phyloP scores from a whole-genome alignment of 2,797 vertebrate genomes.

The Spizella passerina region DNA sequence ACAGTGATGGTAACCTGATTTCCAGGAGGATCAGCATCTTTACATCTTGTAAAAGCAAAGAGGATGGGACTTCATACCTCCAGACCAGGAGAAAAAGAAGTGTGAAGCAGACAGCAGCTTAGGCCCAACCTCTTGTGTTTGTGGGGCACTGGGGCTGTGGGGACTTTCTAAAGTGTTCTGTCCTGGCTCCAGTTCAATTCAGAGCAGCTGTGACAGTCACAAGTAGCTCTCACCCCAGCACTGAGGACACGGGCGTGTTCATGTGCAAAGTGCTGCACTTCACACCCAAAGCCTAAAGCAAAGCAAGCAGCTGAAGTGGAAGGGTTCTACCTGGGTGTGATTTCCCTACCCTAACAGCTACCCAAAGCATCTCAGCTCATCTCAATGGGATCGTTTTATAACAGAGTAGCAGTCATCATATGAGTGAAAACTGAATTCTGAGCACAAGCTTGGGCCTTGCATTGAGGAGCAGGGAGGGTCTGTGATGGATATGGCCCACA shows the following conservation, averaged over 20 bases:
- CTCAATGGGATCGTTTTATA: not conserved
- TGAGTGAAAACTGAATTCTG: not conserved
- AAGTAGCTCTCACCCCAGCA: not conserved
- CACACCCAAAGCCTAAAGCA: not conserved
- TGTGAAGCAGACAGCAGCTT: not conserved
- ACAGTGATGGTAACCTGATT: not conserved
- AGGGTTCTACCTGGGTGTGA: not conserved
- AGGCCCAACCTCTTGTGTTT: not conserved
- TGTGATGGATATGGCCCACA: rapidly evolving
- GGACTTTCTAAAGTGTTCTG: not conserved
- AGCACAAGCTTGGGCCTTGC: not conserved
- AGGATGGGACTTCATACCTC: not conserved
- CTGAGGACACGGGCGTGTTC: rapidly evolving
- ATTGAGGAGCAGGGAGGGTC: not conserved
- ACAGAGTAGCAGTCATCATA: not conserved
- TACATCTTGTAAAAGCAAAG: not conserved
- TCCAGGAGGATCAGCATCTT: not conserved
- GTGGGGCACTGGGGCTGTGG: not conserved
- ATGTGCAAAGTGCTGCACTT: not conserved
- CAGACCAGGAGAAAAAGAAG: not conserved
- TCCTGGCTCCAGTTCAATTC: not conserved
- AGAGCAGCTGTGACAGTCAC: not conserved
- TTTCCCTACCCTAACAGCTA: not conserved
- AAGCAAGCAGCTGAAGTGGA: not conserved
- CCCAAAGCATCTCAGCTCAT: not conserved